These are phyloP conservation scores for Drosophila mauritiana DNA, from an alignment of 1,140 invertebrate genomes.

Conservation along the genomic window DNA sequence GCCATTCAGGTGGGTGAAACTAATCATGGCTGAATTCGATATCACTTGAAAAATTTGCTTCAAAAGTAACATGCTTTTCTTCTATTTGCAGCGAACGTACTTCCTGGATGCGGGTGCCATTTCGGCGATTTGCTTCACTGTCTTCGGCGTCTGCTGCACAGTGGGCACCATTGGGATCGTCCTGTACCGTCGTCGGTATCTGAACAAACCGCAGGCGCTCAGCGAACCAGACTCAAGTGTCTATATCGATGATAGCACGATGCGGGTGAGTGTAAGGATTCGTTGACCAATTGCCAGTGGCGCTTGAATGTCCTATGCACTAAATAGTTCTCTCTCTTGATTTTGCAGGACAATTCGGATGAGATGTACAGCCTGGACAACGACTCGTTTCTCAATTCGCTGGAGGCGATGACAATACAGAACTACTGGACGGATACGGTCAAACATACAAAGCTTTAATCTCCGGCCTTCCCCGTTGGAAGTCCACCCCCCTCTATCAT, in stretches of 20 bases:
- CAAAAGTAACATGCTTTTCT: neutral
- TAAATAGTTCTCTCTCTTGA: constrained; percentile 26
- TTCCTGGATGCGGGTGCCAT: constrained; percentile 89
- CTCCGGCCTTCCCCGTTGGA: constrained; percentile 40
- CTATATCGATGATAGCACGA: constrained; percentile 94
- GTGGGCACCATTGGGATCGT: constrained; percentile 90
- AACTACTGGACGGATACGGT: constrained; percentile 97
- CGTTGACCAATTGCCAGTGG: constrained; percentile 34
- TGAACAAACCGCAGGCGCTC: constrained; percentile 92
- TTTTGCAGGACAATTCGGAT: constrained; percentile 92
- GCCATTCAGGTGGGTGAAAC: constrained; percentile 64
- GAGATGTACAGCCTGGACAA: constrained; percentile 97
- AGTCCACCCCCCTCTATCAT: constrained; percentile 4
- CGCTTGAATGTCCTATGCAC: neutral
- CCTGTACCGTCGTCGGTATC: constrained; percentile 90
- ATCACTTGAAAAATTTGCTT: too few species aligned
- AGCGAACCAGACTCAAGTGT: constrained; percentile 94
- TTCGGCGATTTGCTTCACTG: constrained; percentile 89
- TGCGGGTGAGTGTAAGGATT: constrained; percentile 89
- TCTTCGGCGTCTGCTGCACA: constrained; percentile 88
- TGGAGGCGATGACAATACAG: constrained; percentile 96
- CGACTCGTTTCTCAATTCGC: constrained; percentile 95
- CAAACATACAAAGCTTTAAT: constrained; percentile 95
- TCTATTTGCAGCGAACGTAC: constrained; percentile 62
- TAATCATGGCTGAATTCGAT: too few species aligned